phyloP scores from a whole-genome alignment of 2,888 invertebrate species.

The Lathronympha strigana region DNA sequence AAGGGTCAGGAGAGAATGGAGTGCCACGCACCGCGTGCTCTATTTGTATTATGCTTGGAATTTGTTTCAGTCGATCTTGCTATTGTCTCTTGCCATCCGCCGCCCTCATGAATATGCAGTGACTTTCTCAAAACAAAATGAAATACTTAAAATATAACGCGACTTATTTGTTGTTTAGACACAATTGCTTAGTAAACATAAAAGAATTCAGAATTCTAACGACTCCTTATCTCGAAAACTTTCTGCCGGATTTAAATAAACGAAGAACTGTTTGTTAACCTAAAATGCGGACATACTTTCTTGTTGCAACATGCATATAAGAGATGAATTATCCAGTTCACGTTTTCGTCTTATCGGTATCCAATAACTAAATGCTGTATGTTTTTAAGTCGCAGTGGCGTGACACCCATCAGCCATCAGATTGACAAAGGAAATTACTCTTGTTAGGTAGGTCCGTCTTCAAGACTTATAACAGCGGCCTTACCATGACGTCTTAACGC shows the following conservation, averaged over 20 bases:
- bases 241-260: constrained; percentile 60
- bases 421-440: too few species aligned
- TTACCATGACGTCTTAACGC: too few species aligned
- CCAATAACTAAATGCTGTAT: too few species aligned
- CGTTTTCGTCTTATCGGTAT: background rate
- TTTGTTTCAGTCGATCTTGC: constrained; percentile 60
- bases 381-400: background rate
- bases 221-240: constrained; percentile 51
- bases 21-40: constrained; percentile 33
- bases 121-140: constrained; percentile 63
- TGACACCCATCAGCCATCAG: too few species aligned
- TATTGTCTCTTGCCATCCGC: constrained; percentile 50
- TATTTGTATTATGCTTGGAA: constrained; percentile 57
- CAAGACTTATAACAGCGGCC: too few species aligned
- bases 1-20: constrained; percentile 24
- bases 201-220: constrained; percentile 35
- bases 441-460: too few species aligned
- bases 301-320: constrained; percentile 11
- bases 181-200: constrained; percentile 38
- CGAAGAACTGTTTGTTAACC: constrained; percentile 54
- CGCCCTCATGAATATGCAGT: constrained; percentile 64
- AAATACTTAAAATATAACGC: constrained; percentile 52
- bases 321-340: background rate
- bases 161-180: constrained; percentile 52
- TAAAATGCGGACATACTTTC: constrained; percentile 45